Evolutionary conservation across 1,140 invertebrate genomes (phyloP), one percentile per base, ranked within the genome.

Genomic region (Theocolax elegans): DNA sequence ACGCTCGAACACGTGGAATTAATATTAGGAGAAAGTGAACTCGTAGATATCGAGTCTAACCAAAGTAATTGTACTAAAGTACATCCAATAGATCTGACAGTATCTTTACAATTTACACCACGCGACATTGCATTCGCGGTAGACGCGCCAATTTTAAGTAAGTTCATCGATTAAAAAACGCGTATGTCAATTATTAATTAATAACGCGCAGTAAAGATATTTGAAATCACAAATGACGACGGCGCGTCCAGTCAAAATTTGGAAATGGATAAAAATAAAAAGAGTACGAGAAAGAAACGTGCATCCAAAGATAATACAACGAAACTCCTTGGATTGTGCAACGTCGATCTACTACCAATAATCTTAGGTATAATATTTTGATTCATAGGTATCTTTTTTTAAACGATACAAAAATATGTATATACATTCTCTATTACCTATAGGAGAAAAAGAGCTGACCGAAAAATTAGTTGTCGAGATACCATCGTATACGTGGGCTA

Each of bases 381-480:
- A 25, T 35, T 42, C 3, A 38, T 7, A 31, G 4, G 19, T 51
- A 3, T n/a, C n/a, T n/a, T n/a, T n/a, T n/a, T n/a, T n/a, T n/a
- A n/a, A n/a, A n/a, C n/a, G n/a, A n/a, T n/a, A n/a, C n/a, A n/a
- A n/a, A n/a, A n/a, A n/a, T n/a, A n/a, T n/a, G n/a, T n/a, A n/a
- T n/a, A n/a, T n/a, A n/a, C n/a, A n/a, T n/a, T n/a, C n/a, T n/a
- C n/a, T n/a, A n/a, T n/a, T 70, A 10, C 27, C 51, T 73, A 51
- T 31, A 80, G 78, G 79, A 19, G 75, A 77, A 68, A 64, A 23
- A 27, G 31, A 0, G 1, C 46, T 60, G 8, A 53, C 19, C 0
- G 77, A 81, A 48, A 80, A 73, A 51, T 10, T 80, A 15, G 44
- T 79, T 25, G n/a, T 81, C 4, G 76, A 81, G 58, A 65, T 48